Evolutionary conservation across 92 coral and sea anemone species (phyloP), one percentile per base, ranked within the genome.

Genomic region (Porites cylindrica): DNA sequence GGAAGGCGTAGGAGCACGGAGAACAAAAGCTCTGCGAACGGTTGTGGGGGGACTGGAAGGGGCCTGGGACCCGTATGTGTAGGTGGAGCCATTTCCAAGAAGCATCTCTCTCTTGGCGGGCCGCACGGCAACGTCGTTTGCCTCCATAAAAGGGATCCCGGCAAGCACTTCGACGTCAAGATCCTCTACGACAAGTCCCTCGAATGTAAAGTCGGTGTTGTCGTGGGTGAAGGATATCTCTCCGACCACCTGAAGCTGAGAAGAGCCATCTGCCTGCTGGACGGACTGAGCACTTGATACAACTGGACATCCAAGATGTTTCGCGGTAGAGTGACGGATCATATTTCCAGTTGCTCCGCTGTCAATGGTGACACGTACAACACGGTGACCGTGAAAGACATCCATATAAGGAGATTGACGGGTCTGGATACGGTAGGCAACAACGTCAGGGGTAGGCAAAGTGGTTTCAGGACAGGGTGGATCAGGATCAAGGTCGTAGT

Each of bases 261-360:
- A 89, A 69, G 90, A 85, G 50, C 92, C 90, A 68, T 85, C 81
- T 5, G 92, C 88, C 76, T 87, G 91, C 53, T 86, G 91, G 51
- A 68, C 62, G 32, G 93, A 84, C 88, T 86, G 91, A 24, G 91
- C 62, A 77, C 91, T 90, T 65, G 83, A 51, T 69, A 52, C 52
- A 10, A 88, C 23, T 47, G 76, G 79, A n/a, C 70, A 80, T 51
- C 92, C 90, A 52, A 91, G 92, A 43, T 88, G 70, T 24, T 69
- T 65, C 11, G 86, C 89, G 56, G 86, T 76, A 32, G 94, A 77
- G 61, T 67, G 94, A 78, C 87, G 77, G 14, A 88, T 84, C 90
- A 88, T 84, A 65, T 91, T 88, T 43, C 92, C 92, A 43, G 92
- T 91, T 64, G 92, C 90, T 54, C 90, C 90, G 68, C 94, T 91